Evolutionary conservation across 2,113 vertebrate genomes (phyloP).

Genomic region (Seriola rivoliana): DNA sequence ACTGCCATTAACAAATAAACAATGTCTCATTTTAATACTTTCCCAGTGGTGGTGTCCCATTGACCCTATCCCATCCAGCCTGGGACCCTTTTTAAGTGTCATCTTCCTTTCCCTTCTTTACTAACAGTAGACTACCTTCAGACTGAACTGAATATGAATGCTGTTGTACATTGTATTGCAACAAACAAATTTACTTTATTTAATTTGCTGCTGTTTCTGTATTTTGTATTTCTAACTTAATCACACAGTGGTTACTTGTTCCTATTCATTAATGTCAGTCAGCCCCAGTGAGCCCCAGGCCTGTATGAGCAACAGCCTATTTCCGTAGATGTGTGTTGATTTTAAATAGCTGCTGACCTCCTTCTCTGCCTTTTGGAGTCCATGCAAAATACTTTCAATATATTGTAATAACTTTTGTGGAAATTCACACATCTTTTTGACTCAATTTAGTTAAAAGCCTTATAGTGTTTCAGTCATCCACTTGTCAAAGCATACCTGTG

Average conservation of each 20-base stretch:
- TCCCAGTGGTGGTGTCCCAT: background rate
- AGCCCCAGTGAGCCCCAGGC: background rate
- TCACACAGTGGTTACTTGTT: background rate
- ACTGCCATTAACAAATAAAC: background rate
- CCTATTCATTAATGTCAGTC: background rate
- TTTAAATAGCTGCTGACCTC: background rate
- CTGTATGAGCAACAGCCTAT: background rate
- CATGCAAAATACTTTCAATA: background rate
- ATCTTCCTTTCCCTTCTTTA: background rate
- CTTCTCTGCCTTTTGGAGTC: background rate
- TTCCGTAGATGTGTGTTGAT: background rate
- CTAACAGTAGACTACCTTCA: background rate
- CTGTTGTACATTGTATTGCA: background rate
- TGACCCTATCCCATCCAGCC: background rate
- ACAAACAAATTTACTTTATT: background rate
- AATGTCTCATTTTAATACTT: background rate
- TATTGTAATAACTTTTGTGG: background rate
- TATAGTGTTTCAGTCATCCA: background rate
- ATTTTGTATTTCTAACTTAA: background rate
- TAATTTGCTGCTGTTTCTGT: background rate
- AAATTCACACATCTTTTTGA: background rate
- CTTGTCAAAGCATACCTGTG: conserved; percentile 85
- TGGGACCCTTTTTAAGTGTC: background rate
- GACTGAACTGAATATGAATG: background rate
- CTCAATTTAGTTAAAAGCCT: too few relatives aligned